phyloP scores from a whole-genome alignment of 2,113 vertebrate genomes.

The Ochotona princeps region DNA sequence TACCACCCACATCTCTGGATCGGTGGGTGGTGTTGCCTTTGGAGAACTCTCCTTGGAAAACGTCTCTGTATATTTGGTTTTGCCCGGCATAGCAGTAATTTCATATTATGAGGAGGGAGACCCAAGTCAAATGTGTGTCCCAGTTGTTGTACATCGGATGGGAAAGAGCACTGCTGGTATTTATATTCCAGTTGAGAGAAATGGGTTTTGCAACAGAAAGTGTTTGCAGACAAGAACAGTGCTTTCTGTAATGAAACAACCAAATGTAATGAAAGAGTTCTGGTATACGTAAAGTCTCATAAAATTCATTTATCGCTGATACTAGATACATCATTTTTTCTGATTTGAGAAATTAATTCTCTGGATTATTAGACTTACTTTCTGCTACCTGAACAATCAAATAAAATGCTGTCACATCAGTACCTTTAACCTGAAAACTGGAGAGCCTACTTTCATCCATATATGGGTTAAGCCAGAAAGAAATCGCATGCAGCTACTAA shows the following conservation, averaged over 20 bases:
- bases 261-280: neutral
- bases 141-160: rapidly evolving
- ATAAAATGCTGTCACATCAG: too few relatives aligned
- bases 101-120: neutral
- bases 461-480: neutral
- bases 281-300: neutral
- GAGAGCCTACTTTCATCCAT: neutral
- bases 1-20: rapidly evolving
- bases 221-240: neutral
- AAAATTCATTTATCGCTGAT: neutral
- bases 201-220: neutral
- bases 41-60: rapidly evolving
- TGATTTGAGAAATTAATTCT: neutral
- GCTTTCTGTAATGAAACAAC: neutral
- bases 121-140: rapidly evolving
- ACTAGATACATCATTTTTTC: neutral
- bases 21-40: rapidly evolving
- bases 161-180: neutral
- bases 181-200: neutral
- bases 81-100: too few relatives aligned
- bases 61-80: neutral
- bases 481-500: neutral
- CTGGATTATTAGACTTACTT: neutral
- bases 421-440: neutral
- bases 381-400: neutral